Evolutionary conservation across 2,797 vertebrate species (phyloP).

Genomic region (Calcarius lapponicus): DNA sequence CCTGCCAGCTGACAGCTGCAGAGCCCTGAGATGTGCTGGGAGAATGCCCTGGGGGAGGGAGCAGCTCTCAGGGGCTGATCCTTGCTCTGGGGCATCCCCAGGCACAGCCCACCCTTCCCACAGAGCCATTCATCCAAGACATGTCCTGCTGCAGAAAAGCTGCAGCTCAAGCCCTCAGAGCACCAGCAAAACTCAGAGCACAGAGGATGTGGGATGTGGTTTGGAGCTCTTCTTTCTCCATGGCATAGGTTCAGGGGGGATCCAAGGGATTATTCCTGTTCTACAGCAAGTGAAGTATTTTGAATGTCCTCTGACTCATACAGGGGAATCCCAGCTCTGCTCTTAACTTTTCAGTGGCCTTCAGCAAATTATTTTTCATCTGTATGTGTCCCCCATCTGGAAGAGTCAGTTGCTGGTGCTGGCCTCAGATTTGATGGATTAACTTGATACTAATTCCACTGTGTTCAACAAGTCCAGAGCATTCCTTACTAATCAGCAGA

Average conservation of each 20-base stretch:
- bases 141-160: background rate
- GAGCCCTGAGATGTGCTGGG: background rate
- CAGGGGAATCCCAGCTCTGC: background rate
- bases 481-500: conserved; percentile 48
- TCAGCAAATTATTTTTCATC: conserved; percentile 8
- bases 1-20: background rate
- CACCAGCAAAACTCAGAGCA: background rate
- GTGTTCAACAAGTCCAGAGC: background rate
- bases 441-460: background rate
- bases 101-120: background rate
- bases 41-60: fast-evolving
- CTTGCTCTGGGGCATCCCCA: background rate
- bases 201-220: background rate
- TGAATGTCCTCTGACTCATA: background rate
- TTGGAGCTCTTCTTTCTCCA: background rate
- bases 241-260: fast-evolving
- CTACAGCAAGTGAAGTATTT: background rate
- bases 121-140: background rate
- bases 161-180: background rate
- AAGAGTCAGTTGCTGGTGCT: background rate
- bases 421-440: conserved; percentile 32
- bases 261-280: background rate
- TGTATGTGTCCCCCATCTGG: background rate
- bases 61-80: too few relatives aligned
- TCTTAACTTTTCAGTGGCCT: background rate